These are phyloP conservation scores for Lateolabrax maculatus DNA, from an alignment of 2,797 vertebrate species.

Conservation along the genomic window DNA sequence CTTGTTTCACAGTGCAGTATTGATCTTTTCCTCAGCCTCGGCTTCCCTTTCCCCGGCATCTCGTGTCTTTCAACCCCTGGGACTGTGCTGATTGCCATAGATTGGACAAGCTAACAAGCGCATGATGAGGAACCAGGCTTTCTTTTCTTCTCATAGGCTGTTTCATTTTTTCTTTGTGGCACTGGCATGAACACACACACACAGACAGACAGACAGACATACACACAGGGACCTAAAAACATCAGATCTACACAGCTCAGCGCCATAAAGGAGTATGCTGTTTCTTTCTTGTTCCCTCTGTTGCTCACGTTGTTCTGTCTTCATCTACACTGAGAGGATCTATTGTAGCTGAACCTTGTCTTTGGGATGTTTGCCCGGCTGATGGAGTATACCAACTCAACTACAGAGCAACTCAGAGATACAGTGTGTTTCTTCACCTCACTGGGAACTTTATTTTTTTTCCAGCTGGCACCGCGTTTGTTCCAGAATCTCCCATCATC, in stretches of 20 bases:
- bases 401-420: conserved; percentile 71
- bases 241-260: conserved; percentile 83
- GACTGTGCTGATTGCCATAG: conserved; percentile 99
- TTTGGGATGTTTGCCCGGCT: conserved; percentile 73
- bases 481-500: conserved; percentile 81
- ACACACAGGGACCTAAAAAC: conserved; percentile 82
- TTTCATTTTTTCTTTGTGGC: conserved; percentile 85
- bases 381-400: conserved; percentile 79
- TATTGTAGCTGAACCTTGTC: conserved; percentile 68
- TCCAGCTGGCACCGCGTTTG: conserved; percentile 81
- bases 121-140: conserved; percentile 95
- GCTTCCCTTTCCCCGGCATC: conserved; percentile 92
- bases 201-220: conserved; percentile 83
- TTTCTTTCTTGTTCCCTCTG: conserved; percentile 79
- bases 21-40: conserved; percentile 98
- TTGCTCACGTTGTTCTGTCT: conserved; percentile 75
- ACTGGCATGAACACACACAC: conserved; percentile 87
- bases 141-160: conserved; percentile 87
- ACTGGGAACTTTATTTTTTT: conserved; percentile 77
- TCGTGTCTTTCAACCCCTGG: conserved; percentile 98
- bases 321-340: conserved; percentile 79
- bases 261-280: conserved; percentile 85
- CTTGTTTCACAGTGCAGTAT: conserved; percentile 98
- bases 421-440: conserved; percentile 75
- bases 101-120: conserved; percentile 99